Percentiles rank a stretch among this genome's conserved stretches.
phyloP scores from a whole-genome alignment of 2,797 vertebrate genomes.

The Hipposideros larvatus region DNA sequence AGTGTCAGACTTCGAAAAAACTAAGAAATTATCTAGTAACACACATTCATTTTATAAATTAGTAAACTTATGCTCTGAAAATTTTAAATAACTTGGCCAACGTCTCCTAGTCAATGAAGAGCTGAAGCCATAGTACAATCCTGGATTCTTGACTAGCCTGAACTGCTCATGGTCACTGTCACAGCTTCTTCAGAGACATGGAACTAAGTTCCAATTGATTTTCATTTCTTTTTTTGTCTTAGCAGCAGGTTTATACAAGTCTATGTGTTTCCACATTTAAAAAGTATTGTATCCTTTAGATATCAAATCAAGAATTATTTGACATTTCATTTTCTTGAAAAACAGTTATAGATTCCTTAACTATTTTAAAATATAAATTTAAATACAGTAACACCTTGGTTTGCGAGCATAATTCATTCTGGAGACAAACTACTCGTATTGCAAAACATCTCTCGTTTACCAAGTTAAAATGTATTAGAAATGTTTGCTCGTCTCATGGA shows the following conservation, averaged over 20 bases:
- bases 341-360: neutral
- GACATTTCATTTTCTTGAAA: conserved; percentile 17
- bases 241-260: neutral
- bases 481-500: no score
- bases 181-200: neutral
- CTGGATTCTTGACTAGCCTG: neutral
- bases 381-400: neutral
- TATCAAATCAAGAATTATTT: conserved; percentile 13
- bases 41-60: neutral
- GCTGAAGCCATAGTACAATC: neutral
- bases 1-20: neutral
- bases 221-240: neutral
- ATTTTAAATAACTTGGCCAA: neutral
- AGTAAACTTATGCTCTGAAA: neutral
- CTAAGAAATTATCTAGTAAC: neutral
- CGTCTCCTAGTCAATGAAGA: neutral
- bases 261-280: neutral
- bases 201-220: neutral
- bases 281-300: neutral
- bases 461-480: no score
- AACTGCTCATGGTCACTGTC: no score
- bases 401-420: no score
- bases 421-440: no score
- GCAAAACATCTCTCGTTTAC: no score
- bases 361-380: conserved; percentile 9